Conservation (phyloP, 1,140 invertebrate genomes). For the Hormaphis cornu region DNA sequence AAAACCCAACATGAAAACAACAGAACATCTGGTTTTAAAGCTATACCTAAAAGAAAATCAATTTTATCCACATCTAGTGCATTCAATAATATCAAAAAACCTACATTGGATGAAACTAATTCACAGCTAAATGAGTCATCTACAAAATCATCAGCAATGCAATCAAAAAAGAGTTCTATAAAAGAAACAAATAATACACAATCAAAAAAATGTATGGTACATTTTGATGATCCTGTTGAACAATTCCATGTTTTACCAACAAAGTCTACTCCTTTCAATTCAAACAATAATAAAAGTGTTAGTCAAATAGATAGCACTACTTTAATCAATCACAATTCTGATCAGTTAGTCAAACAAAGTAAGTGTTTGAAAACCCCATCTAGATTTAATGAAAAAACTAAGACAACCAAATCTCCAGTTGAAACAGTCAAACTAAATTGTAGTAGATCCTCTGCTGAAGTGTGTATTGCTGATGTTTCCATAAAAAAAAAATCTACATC, state of each 20-base stretch:
- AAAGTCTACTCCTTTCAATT: not conserved
- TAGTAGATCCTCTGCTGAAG: not conserved
- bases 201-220: constrained; percentile 4
- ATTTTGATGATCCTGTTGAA: constrained; percentile 24
- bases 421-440: not conserved
- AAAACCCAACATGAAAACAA: not conserved
- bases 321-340: not conserved
- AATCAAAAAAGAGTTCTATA: not conserved
- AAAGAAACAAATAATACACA: not conserved
- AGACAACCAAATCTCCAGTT: not conserved
- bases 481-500: not conserved
- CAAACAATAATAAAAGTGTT: not conserved
- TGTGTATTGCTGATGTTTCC: not conserved
- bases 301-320: not conserved
- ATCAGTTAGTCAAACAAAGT: not conserved
- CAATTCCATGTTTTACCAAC: not conserved
- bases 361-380: not conserved
- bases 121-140: not conserved
- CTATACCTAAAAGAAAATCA: not conserved
- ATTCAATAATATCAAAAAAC: not conserved
- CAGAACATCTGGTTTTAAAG: constrained; percentile 17
- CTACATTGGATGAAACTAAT: not conserved
- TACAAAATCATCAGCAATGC: not conserved
- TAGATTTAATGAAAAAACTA: not conserved
- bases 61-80: not conserved